Evolutionary conservation across 1,140 invertebrate species (phyloP), one percentile per base, ranked within the genome.

Genomic region (Pomacea maculata): DNA sequence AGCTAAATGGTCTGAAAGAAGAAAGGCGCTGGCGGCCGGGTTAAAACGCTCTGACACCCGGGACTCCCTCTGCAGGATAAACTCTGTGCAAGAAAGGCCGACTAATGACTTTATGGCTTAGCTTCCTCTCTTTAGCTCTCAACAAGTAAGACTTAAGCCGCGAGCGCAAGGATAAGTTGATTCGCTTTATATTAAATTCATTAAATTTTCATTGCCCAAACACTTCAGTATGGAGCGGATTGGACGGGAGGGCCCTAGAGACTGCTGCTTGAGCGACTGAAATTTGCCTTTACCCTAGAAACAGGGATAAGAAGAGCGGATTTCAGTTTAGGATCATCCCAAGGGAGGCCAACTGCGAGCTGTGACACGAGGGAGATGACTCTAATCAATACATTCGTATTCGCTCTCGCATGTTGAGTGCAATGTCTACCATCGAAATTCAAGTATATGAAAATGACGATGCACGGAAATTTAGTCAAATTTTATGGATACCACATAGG

Each of bases 121-220:
- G 65, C 52, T 77, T 77, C 75, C 80, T 76, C 80, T 81, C 73
- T 45, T 81, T 75, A 67, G 74, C 75, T 77, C 63, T 72, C 61
- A 74, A 77, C 80, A 81, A 81, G 77, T 81, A 81, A 75, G 75
- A 65, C 80, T 75, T 81, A 81, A 81, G 75, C 80, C 70, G 65
- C 25, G 80, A 52, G 57, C 68, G 25, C 67, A 52, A 75, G 72
- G 80, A 81, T 81, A 81, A 81, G 80, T 81, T 81, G 75, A 81
- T 81, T 81, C 80, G 80, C 80, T 81, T 81, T 81, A 81, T 81
- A 81, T 81, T 81, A 81, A 74, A 81, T 81, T 81, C 80, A 81
- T 81, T 81, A 81, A 81, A 81, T 68, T 81, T 81, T 81, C 80
- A 81, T 81, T 75, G 72, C 80, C 75, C 74, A 81, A 77, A 77